Conservation (phyloP, 2,113 vertebrate species). For the Ctenodactylus gundi region DNA sequence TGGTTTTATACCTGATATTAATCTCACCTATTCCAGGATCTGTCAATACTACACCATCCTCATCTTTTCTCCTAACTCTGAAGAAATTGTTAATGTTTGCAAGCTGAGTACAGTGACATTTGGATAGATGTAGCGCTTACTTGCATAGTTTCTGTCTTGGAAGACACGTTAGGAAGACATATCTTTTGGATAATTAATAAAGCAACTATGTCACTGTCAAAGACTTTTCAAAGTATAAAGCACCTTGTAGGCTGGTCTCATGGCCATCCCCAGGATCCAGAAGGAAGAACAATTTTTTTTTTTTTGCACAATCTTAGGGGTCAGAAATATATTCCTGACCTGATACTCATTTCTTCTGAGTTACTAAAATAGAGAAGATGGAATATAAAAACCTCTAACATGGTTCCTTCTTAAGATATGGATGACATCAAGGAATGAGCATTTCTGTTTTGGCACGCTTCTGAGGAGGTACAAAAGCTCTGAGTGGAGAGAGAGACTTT, state of each 20-base stretch:
- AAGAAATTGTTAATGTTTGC: neutral
- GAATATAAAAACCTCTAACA: neutral
- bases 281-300: neutral
- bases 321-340: neutral
- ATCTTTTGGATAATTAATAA: conserved; percentile 14
- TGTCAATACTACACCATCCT: neutral
- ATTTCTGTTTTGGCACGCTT: neutral
- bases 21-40: neutral
- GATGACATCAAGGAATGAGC: neutral
- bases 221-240: neutral
- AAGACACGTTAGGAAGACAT: neutral
- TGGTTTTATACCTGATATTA: neutral
- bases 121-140: neutral
- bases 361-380: neutral
- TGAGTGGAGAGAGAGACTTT: neutral
- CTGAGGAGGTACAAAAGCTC: neutral
- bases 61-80: neutral
- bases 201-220: neutral
- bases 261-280: neutral
- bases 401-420: neutral
- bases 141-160: conserved; percentile 5
- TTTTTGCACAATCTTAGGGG: neutral
- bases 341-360: neutral
- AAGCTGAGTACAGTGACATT: neutral
- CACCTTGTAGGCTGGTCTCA: neutral